Evolutionary conservation across 64 coral and sea anemone species (phyloP).

Genomic region (Stichodactyla mertensii): DNA sequence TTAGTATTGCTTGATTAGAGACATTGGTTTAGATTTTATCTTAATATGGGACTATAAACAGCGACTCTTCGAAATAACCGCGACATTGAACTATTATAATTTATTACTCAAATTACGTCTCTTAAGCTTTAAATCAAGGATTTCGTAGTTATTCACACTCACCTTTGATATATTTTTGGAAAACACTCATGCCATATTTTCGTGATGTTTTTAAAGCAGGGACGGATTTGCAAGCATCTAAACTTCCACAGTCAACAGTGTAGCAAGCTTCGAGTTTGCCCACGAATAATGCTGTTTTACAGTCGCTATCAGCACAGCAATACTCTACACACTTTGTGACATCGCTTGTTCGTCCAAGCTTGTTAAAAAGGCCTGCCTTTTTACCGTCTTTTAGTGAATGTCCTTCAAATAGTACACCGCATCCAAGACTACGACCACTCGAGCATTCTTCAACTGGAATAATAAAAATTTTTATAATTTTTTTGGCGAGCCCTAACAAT

Average conservation of each 20-base stretch:
- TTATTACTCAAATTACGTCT: background rate
- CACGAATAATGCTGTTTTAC: conserved; percentile 30
- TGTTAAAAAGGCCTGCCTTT: conserved; percentile 36
- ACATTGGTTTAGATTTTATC: background rate
- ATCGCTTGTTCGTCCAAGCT: background rate
- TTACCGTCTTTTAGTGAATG: conserved; percentile 27
- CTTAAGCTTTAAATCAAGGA: background rate
- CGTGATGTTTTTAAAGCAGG: background rate
- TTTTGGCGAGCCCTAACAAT: background rate
- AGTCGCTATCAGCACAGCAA: conserved; percentile 34
- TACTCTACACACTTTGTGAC: conserved; percentile 29
- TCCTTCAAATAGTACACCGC: conserved; percentile 9
- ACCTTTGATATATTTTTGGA: background rate
- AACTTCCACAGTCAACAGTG: conserved; percentile 27
- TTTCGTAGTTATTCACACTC: background rate
- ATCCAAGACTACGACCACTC: background rate
- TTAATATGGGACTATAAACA: background rate
- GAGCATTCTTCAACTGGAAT: background rate
- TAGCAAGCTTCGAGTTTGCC: conserved; percentile 35
- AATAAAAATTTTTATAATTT: background rate
- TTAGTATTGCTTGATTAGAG: background rate
- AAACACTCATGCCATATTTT: conserved; percentile 27
- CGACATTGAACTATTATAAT: background rate
- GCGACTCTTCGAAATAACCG: background rate
- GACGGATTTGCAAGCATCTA: conserved; percentile 34